Conservation (phyloP, 2,797 vertebrate genomes). For the Sebastes goodei region DNA sequence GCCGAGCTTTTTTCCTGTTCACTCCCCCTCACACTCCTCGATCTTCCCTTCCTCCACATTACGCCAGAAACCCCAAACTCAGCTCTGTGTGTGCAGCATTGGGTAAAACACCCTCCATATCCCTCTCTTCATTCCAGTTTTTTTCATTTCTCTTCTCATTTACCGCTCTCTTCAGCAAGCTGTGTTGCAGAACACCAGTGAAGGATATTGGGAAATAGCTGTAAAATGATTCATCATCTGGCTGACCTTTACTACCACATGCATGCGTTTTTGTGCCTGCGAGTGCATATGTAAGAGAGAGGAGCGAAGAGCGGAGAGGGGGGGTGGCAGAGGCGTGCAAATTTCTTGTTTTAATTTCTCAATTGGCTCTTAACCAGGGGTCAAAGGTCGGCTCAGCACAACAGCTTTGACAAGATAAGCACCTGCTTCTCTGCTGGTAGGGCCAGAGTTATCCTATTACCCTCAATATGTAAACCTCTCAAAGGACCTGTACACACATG, state of each 20-base stretch:
- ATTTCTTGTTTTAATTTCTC: slow-evolving; percentile 77
- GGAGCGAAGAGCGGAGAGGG: slow-evolving; percentile 3
- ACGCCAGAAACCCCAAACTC: slow-evolving; percentile 37
- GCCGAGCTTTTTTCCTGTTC: slow-evolving; percentile 30
- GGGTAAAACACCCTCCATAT: not conserved
- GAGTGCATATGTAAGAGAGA: slow-evolving; percentile 23
- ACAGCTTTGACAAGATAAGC: slow-evolving; percentile 90
- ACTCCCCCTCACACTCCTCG: slow-evolving; percentile 26
- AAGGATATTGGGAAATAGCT: slow-evolving; percentile 71
- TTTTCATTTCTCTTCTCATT: slow-evolving; percentile 37
- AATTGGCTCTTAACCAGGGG: slow-evolving; percentile 90
- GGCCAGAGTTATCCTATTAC: slow-evolving; percentile 74
- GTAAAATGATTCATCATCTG: slow-evolving; percentile 83
- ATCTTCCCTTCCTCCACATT: slow-evolving; percentile 31
- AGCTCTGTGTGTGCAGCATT: slow-evolving; percentile 14
- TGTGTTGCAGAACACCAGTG: slow-evolving; percentile 25
- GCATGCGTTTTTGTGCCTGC: slow-evolving; percentile 75
- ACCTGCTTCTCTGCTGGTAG: slow-evolving; percentile 84
- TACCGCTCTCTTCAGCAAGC: slow-evolving; percentile 24
- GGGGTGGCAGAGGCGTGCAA: slow-evolving; percentile 18
- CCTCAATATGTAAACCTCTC: slow-evolving; percentile 76
- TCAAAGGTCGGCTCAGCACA: slow-evolving; percentile 89
- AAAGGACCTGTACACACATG: slow-evolving; percentile 66
- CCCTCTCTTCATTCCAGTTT: not conserved
- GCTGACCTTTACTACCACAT: slow-evolving; percentile 81